Conservation (phyloP, 2,888 invertebrate genomes). For the Melikaiella ostensackeni region DNA sequence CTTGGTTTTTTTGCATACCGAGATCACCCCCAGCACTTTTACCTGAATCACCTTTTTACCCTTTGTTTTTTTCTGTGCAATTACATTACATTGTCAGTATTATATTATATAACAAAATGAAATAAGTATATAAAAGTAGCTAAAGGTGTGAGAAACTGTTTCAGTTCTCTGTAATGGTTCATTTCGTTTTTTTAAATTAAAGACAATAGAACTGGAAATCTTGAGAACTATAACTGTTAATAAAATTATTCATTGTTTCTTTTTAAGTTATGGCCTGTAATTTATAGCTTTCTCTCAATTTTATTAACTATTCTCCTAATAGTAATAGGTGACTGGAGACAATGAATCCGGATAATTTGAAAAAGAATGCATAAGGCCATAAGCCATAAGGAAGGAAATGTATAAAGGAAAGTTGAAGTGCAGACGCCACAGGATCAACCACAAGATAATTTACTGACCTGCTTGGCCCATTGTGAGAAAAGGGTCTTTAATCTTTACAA, state of each 20-base stretch:
- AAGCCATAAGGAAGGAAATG: neutral
- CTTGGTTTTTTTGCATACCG: no score
- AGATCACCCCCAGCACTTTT: no score
- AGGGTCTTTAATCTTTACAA: slow-evolving; percentile 18
- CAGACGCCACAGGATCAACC: neutral
- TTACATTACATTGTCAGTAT: no score
- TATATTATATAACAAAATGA: neutral
- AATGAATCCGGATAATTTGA: neutral
- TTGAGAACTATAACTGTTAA: neutral
- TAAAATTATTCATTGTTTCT: slow-evolving; percentile 17
- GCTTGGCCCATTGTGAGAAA: slow-evolving; percentile 13
- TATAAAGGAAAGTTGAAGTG: slow-evolving; percentile 2
- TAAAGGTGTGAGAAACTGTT: neutral
- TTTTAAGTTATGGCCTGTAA: neutral
- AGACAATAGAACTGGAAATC: neutral
- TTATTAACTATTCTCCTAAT: neutral
- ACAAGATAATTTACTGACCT: slow-evolving; percentile 18
- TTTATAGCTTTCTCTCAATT: slow-evolving; percentile 27
- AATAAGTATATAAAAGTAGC: neutral
- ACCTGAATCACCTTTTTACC: no score
- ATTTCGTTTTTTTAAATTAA: neutral
- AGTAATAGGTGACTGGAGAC: neutral
- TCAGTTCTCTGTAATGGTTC: neutral
- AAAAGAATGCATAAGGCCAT: neutral
- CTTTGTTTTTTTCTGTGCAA: no score